Evolutionary conservation across 2,113 vertebrate species (phyloP).

Genomic region (Copsychus sechellarum): DNA sequence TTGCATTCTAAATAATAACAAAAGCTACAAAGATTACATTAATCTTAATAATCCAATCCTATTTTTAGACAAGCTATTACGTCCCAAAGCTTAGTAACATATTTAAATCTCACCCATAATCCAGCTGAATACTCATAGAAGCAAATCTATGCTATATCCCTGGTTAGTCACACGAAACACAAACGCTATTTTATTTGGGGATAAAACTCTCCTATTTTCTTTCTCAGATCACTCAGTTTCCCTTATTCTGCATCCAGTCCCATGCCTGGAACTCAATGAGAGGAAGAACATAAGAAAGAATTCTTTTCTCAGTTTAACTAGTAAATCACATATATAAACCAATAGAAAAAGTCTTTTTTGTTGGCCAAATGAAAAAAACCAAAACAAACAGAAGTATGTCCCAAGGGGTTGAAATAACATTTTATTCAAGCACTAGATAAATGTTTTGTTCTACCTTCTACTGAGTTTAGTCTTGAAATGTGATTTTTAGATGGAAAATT

Average conservation of each 20-base stretch:
- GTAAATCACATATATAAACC: neutral
- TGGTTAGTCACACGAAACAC: neutral
- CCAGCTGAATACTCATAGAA: neutral
- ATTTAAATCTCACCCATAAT: conserved; percentile 59
- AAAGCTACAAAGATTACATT: conserved; percentile 44
- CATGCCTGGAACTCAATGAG: neutral
- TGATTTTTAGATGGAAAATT: neutral
- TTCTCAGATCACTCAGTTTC: neutral
- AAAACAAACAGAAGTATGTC: neutral
- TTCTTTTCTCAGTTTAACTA: neutral
- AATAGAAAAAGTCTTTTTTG: neutral
- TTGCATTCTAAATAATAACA: conserved; percentile 42
- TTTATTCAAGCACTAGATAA: neutral
- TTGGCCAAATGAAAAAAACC: neutral
- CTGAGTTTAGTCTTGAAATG: neutral
- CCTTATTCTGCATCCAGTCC: neutral
- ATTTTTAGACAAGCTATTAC: conserved; percentile 51
- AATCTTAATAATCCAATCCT: conserved; percentile 63
- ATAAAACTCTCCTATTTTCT: neutral
- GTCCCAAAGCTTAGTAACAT: conserved; percentile 44
- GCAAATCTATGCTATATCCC: neutral
- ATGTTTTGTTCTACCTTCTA: neutral
- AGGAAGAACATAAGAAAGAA: neutral
- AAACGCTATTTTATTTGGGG: neutral
- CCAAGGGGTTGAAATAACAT: neutral